Evolutionary conservation across 2,797 vertebrate species (phyloP).

Genomic region (Microctenopoma steveboyesi): DNA sequence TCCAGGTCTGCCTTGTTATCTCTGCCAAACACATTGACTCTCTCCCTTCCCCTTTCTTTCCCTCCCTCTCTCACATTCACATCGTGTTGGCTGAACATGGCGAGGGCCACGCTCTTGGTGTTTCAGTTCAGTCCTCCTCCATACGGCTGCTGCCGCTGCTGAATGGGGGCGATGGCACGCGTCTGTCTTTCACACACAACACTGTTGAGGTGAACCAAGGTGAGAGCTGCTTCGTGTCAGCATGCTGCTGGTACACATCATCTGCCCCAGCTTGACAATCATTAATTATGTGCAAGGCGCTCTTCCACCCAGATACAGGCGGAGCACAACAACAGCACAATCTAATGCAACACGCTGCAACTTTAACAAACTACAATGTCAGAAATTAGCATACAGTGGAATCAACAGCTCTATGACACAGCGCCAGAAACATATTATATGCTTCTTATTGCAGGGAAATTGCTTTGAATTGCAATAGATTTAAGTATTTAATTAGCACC

Average conservation of each 20-base stretch:
- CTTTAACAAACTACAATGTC: not conserved
- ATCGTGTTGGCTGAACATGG: slow-evolving; percentile 2
- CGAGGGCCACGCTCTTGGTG: slow-evolving; percentile 10
- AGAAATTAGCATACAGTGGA: not conserved
- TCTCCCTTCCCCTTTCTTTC: not conserved
- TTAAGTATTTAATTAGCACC: not conserved
- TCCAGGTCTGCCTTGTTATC: slow-evolving; percentile 46
- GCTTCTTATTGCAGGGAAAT: slow-evolving; percentile 11
- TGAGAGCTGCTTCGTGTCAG: slow-evolving; percentile 19
- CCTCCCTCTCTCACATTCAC: not conserved
- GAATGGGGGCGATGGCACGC: not conserved
- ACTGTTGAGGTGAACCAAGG: not conserved
- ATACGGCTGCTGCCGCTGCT: not conserved
- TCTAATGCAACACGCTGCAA: slow-evolving; percentile 1
- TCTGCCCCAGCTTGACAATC: not conserved
- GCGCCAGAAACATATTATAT: not conserved
- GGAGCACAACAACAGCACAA: not conserved
- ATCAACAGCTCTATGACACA: not conserved
- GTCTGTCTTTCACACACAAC: not conserved
- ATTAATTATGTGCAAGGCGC: not conserved
- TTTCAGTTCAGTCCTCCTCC: slow-evolving; percentile 12
- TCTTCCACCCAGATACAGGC: not conserved
- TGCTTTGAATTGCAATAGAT: slow-evolving; percentile 4
- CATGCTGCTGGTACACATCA: not conserved
- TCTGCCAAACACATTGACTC: slow-evolving; percentile 43